A percentile compares a stretch with the other conserved stretches of the same genome.
Evolutionary conservation across 2,797 vertebrate species (phyloP).

Genomic region (Avahi laniger): DNA sequence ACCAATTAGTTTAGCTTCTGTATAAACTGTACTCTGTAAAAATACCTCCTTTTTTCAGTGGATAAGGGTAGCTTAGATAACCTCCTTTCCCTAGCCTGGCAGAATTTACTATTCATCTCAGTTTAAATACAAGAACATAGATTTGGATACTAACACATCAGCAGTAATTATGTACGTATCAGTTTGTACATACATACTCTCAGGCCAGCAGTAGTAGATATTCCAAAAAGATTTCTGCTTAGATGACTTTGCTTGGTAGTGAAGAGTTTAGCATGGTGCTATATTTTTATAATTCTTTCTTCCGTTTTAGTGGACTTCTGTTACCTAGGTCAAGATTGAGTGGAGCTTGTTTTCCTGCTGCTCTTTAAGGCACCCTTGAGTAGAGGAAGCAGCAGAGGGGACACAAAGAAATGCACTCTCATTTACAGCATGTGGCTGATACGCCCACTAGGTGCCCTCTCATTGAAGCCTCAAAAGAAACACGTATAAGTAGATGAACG

Average conservation of each 20-base stretch:
- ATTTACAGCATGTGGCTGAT: not conserved
- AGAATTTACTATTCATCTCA: slow-evolving; percentile 36
- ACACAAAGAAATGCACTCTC: not conserved
- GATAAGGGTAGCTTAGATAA: not conserved
- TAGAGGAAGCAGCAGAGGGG: not conserved
- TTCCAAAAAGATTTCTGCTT: not conserved
- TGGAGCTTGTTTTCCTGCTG: not conserved
- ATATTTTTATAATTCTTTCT: not conserved
- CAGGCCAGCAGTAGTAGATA: not conserved
- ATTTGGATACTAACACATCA: slow-evolving; percentile 57
- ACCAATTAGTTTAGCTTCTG: slow-evolving; percentile 38
- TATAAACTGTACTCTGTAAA: not conserved
- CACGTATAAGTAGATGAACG: not conserved
- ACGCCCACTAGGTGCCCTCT: not conserved
- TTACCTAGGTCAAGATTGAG: not conserved
- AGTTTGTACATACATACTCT: not conserved
- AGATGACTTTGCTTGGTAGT: not conserved
- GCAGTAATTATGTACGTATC: not conserved
- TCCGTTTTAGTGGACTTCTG: not conserved
- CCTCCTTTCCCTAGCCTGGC: not conserved
- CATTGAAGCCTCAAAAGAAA: not conserved
- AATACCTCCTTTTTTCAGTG: slow-evolving; percentile 46
- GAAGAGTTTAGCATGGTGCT: not conserved
- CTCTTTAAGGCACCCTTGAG: not conserved
- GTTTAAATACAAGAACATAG: slow-evolving; percentile 16